Conservation (phyloP, 2,113 vertebrate genomes). For the Thomomys bottae region DNA sequence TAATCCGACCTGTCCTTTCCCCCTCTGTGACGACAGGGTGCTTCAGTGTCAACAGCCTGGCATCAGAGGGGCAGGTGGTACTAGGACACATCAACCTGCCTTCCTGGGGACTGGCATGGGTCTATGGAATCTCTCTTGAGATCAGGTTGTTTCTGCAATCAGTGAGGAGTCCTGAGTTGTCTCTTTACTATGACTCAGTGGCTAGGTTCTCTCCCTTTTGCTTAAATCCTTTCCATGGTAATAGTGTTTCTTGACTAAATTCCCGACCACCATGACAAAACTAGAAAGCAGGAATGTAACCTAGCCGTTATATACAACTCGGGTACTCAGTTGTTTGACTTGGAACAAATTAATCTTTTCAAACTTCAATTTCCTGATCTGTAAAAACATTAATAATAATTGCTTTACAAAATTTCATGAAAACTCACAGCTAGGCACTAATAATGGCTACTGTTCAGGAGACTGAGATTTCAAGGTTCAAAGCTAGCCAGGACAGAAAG, state of each 20-base stretch:
- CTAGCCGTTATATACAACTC: background rate
- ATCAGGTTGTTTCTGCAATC: background rate
- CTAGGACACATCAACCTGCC: background rate
- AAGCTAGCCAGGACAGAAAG: too few species aligned
- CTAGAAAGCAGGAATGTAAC: background rate
- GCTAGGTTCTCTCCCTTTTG: background rate
- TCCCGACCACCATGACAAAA: background rate
- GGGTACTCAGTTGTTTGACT: background rate
- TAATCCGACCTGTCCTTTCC: constrained; percentile 45
- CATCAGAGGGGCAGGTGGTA: background rate
- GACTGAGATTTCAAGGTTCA: too few species aligned
- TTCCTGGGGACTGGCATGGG: background rate
- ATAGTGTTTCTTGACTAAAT: background rate
- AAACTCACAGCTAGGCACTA: background rate
- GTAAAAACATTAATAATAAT: background rate
- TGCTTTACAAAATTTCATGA: background rate
- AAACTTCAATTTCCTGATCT: background rate
- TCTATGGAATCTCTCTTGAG: background rate
- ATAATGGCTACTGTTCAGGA: too few species aligned
- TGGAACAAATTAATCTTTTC: background rate
- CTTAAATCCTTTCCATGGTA: background rate
- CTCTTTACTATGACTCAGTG: background rate
- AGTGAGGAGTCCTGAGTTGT: background rate
- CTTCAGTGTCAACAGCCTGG: constrained; percentile 3
- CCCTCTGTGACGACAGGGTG: background rate